Base-by-base conservation (phyloP, 2,113 vertebrate genomes). In the Rostratula benghalensis region DNA sequence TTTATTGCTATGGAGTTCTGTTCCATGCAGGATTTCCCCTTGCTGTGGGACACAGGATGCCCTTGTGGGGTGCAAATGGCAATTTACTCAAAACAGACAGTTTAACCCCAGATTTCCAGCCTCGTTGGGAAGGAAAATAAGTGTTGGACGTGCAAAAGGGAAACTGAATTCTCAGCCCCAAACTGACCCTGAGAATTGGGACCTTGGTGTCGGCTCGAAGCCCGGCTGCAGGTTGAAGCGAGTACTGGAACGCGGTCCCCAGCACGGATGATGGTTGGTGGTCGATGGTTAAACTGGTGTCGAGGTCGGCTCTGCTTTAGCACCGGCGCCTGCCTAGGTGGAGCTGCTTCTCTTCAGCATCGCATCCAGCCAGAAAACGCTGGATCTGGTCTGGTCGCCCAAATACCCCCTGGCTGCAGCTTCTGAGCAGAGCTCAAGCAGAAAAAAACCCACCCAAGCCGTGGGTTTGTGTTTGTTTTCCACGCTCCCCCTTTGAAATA, bases 311-410 rank as follows among this genome's bases (percentile, higher is more conserved):
- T 60, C 89, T 89, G 91, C 91, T 84, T 76, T 90, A 96, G 75
- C 95, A 45, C 74, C 87, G 90, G 79, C 0, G 17, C 78, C 67
- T 94, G 93, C 94, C 96, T 95, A 96, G 96, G 91, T 95, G 95
- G 96, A 95, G 91, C 94, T 95, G 82, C 93, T 95, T 85, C 94
- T 93, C 95, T 95, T 69, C 84, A 27, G 84, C 89, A 37, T 48
- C 30, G 35, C 15, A 16, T n/a, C 81, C 0, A 1, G 63, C 60
- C 86, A 60, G 67, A 78, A 61, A 78, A 21, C 3, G 2, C 68
- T 43, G 78, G 35, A 35, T 90, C 59, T 71, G 30, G 3, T 85
- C 59, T 35, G 46, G 22, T 56, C 21, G 3, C 85, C 79, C 63
- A 48, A 93, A 64, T 9, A 43, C 35, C 0, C 5, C 87, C 78